These are phyloP conservation scores for Hetaerina titia DNA, from an alignment of 2,888 invertebrate species.

Conservation along the genomic window DNA sequence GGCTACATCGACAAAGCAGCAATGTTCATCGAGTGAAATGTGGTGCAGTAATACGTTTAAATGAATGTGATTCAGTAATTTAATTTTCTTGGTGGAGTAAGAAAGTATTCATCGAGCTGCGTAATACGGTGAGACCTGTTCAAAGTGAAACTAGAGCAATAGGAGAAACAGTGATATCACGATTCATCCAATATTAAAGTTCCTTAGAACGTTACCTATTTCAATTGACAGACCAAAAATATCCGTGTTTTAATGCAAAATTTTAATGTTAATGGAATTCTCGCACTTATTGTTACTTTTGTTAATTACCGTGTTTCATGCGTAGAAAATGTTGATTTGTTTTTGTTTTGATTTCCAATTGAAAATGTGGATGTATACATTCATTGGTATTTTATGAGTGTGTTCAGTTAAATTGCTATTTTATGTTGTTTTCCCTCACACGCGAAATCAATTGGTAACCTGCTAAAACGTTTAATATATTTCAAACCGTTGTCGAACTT, in stretches of 20 bases:
- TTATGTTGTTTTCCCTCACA: not conserved
- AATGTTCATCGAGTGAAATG: slow-evolving; percentile 63
- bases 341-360: slow-evolving; percentile 52
- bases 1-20: slow-evolving; percentile 50
- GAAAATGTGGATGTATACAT: not conserved
- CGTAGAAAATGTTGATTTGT: slow-evolving; percentile 61
- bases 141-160: slow-evolving; percentile 22
- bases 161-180: slow-evolving; percentile 19
- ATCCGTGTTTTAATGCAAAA: not conserved
- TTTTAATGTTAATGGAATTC: not conserved
- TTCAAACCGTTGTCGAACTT: not conserved
- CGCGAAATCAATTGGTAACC: not conserved
- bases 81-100: slow-evolving; percentile 33
- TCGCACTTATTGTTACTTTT: not conserved
- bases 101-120: slow-evolving; percentile 10
- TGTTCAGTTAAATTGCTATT: not conserved
- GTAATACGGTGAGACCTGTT: slow-evolving; percentile 13
- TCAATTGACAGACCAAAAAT: not conserved
- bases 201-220: not conserved
- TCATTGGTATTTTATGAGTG: not conserved
- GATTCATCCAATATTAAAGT: slow-evolving; percentile 36
- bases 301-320: not conserved
- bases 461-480: not conserved
- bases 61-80: slow-evolving; percentile 61
- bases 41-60: slow-evolving; percentile 66